Conservation (phyloP, 2,888 invertebrate genomes). For the Rhagonycha lutea region DNA sequence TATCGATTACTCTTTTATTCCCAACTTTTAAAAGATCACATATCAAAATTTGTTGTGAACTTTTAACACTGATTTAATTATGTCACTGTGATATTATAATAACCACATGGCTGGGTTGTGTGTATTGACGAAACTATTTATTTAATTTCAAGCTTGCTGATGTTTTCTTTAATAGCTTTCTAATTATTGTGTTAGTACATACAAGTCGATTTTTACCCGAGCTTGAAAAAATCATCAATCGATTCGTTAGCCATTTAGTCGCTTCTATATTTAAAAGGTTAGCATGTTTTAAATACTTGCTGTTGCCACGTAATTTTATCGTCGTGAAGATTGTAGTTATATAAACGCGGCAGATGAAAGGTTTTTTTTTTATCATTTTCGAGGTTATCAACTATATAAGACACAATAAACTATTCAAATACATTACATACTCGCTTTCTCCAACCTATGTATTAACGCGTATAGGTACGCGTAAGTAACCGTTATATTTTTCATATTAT, state of each 20-base stretch:
- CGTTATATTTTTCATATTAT: slow-evolving; percentile 46
- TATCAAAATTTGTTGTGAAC: background rate
- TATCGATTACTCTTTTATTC: background rate
- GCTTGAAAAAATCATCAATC: background rate
- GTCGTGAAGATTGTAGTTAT: background rate
- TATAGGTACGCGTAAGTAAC: slow-evolving; percentile 34
- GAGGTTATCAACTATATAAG: slow-evolving; percentile 17
- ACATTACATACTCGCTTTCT: background rate
- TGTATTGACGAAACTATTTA: background rate
- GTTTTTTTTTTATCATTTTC: slow-evolving; percentile 5
- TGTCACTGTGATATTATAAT: background rate
- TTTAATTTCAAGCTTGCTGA: background rate
- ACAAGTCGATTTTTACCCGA: background rate
- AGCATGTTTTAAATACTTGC: background rate
- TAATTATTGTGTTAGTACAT: background rate
- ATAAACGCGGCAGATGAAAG: slow-evolving; percentile 15
- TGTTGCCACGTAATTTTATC: slow-evolving; percentile 12
- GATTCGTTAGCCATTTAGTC: background rate
- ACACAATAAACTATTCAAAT: slow-evolving; percentile 13
- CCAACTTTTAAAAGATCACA: background rate
- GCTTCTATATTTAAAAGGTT: background rate
- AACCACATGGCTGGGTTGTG: background rate
- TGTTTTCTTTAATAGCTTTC: background rate
- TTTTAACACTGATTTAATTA: background rate
- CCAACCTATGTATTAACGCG: slow-evolving; percentile 5